A percentile compares a stretch with the other conserved stretches of the same genome.
These are phyloP conservation scores for Entomyzon cyanotis DNA, from an alignment of 2,113 vertebrate species.

Conservation along the genomic window DNA sequence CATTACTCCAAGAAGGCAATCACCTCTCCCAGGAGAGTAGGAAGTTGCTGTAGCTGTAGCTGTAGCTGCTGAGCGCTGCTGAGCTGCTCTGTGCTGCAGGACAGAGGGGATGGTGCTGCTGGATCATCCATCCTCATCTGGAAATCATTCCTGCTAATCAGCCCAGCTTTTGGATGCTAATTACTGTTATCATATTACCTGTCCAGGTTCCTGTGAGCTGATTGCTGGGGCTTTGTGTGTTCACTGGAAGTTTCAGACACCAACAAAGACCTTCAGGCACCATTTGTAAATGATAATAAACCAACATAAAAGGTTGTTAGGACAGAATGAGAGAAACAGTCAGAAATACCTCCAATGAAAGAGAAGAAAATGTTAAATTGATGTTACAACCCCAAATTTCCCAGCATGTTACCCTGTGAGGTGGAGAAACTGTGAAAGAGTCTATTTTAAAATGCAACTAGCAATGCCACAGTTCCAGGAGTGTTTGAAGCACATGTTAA, in stretches of 20 bases:
- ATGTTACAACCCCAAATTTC: background rate
- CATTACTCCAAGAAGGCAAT: background rate
- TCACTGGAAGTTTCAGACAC: background rate
- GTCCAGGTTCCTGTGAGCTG: background rate
- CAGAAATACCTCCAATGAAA: background rate
- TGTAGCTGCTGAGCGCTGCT: background rate
- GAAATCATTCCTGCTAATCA: constrained; percentile 3
- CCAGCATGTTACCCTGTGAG: background rate
- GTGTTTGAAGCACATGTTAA: background rate
- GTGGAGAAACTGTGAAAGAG: background rate
- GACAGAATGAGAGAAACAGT: background rate
- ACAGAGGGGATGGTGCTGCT: background rate
- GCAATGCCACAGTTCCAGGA: background rate
- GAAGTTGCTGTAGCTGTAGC: background rate
- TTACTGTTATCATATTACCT: background rate
- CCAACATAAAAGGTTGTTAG: background rate
- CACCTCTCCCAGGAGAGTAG: background rate
- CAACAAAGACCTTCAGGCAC: background rate
- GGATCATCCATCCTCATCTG: background rate
- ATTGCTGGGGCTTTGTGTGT: background rate
- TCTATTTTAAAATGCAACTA: background rate
- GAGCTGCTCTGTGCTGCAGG: background rate
- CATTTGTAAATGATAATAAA: background rate
- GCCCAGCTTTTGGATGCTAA: background rate
- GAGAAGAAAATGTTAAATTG: background rate